A percentile compares a stretch with the other conserved stretches of the same genome.
Evolutionary conservation across 2,888 invertebrate species (phyloP).

Genomic region (Holacanthella duospinosa): DNA sequence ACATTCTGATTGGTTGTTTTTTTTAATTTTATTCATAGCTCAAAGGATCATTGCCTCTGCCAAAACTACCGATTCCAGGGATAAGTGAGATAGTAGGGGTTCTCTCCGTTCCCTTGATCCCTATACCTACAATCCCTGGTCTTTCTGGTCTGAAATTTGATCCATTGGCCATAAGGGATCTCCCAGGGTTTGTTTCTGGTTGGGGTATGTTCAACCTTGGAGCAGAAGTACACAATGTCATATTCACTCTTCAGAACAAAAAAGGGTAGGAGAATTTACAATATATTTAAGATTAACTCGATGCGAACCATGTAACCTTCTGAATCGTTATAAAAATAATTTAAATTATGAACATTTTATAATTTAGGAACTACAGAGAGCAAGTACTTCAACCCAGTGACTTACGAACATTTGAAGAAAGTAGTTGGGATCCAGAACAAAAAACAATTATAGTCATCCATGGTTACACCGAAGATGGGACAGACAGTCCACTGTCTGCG

Average conservation of each 20-base stretch:
- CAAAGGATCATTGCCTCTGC: too few species aligned
- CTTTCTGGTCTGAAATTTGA: neutral
- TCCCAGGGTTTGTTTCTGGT: neutral
- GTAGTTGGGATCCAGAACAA: conserved; percentile 11
- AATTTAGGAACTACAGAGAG: conserved; percentile 4
- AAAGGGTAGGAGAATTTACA: neutral
- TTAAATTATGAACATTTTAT: neutral
- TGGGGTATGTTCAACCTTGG: conserved; percentile 14
- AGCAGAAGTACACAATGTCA: conserved; percentile 8
- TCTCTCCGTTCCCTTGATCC: too few species aligned
- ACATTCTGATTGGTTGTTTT: too few species aligned
- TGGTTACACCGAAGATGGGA: conserved; percentile 13
- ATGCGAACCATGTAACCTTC: neutral
- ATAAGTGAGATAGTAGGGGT: too few species aligned
- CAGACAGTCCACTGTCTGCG: conserved; percentile 9
- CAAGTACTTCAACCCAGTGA: conserved; percentile 5
- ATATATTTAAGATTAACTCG: neutral
- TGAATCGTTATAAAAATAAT: neutral
- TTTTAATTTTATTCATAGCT: too few species aligned
- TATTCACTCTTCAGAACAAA: conserved; percentile 1
- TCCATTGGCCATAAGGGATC: neutral
- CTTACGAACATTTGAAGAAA: neutral
- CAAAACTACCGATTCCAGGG: too few species aligned
- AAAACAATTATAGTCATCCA: conserved; percentile 11
- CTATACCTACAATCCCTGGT: neutral